Percentiles rank a stretch among this genome's conserved stretches.
Evolutionary conservation across 1,140 invertebrate genomes (phyloP).

Genomic region (Drosophila navojoa): DNA sequence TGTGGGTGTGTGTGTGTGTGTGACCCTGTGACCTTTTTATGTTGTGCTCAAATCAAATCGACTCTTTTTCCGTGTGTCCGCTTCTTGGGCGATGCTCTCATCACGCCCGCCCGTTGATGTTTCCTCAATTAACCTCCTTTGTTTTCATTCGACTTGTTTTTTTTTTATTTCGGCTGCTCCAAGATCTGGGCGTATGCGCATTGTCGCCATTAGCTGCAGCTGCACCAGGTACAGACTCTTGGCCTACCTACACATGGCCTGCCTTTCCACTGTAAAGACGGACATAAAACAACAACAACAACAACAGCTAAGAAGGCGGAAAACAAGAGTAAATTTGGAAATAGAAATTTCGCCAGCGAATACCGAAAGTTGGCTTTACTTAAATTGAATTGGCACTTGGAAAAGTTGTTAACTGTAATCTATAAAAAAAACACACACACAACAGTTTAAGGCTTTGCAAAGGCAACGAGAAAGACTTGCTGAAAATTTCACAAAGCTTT

Average conservation of each 20-base stretch:
- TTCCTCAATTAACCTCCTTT: constrained; percentile 80
- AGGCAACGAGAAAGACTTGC: not conserved
- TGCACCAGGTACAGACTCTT: constrained; percentile 7
- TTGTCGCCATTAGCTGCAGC: constrained; percentile 60
- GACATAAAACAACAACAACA: too few species aligned
- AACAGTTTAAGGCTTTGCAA: constrained; percentile 7
- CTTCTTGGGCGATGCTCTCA: constrained; percentile 75
- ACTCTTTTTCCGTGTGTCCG: constrained; percentile 50
- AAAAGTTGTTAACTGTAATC: constrained; percentile 11
- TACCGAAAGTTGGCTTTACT: constrained; percentile 7
- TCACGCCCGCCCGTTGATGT: constrained; percentile 72
- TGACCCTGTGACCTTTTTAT: constrained; percentile 67
- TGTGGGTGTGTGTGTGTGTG: constrained; percentile 1
- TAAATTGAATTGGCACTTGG: constrained; percentile 20
- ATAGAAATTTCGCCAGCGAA: constrained; percentile 28
- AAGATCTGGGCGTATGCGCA: constrained; percentile 67
- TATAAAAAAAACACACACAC: constrained; percentile 1
- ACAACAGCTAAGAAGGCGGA: not conserved
- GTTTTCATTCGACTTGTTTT: constrained; percentile 1
- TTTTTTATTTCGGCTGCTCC: constrained; percentile 14
- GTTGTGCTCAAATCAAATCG: constrained; percentile 76
- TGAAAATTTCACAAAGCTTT: constrained; percentile 4
- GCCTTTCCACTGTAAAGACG: constrained; percentile 13
- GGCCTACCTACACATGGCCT: constrained; percentile 19
- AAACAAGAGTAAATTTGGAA: constrained; percentile 25